A percentile compares a stretch with the other conserved stretches of the same genome.
Conservation (phyloP, 2,113 vertebrate genomes). For the Varanus salvator region DNA sequence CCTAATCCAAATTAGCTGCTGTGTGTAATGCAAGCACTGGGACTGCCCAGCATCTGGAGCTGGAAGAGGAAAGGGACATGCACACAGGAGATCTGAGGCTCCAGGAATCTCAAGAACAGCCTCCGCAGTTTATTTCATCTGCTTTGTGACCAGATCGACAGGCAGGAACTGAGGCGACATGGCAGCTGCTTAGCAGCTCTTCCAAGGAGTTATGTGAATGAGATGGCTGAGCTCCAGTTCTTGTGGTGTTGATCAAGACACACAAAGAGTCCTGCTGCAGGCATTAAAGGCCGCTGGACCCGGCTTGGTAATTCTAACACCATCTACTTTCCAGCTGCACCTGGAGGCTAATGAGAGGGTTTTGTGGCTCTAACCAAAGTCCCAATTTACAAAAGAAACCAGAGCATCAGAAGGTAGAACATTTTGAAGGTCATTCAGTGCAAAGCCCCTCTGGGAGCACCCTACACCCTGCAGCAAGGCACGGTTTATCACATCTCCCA, state of each 20-base stretch:
- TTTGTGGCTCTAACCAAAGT: neutral
- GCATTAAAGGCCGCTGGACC: neutral
- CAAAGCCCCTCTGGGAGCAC: neutral
- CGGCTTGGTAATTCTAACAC: neutral
- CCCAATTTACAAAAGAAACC: neutral
- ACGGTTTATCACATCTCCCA: neutral
- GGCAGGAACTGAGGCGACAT: neutral
- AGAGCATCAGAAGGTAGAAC: neutral
- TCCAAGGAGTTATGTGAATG: neutral
- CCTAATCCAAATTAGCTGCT: constrained; percentile 67
- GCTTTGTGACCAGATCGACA: neutral
- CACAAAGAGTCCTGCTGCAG: neutral
- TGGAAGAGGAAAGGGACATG: constrained; percentile 17
- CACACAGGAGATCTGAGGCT: neutral
- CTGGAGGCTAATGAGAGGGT: neutral
- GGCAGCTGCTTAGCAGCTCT: constrained; percentile 20
- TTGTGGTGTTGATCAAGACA: neutral
- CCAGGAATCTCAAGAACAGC: neutral
- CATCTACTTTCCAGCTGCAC: neutral
- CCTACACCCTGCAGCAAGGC: neutral
- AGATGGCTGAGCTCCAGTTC: constrained; percentile 3
- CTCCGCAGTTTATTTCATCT: neutral
- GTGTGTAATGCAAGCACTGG: neutral
- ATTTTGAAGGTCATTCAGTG: neutral
- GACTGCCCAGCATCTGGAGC: constrained; percentile 10